Conservation (phyloP, 2,888 invertebrate genomes). For the Leptothorax acervorum region DNA sequence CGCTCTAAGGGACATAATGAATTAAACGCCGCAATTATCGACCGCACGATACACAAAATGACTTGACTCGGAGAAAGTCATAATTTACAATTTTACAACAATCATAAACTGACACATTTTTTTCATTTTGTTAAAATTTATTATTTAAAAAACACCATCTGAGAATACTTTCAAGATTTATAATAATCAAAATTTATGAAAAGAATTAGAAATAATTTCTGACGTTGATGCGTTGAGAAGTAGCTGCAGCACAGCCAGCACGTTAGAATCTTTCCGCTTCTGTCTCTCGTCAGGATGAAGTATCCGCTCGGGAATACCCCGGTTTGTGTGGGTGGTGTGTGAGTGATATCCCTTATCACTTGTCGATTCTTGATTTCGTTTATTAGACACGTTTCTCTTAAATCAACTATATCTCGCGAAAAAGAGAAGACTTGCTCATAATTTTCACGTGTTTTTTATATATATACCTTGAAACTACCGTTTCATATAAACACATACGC, state of each 20-base stretch:
- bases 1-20: constrained; percentile 66
- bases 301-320: not conserved
- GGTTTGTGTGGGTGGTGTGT: not conserved
- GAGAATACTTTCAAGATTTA: not conserved
- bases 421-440: not conserved
- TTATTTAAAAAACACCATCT: not conserved
- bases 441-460: not conserved
- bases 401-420: not conserved
- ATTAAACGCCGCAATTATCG: not conserved
- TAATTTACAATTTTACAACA: not conserved
- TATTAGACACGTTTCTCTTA: not conserved
- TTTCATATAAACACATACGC: not conserved
- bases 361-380: not conserved
- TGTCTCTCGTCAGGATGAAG: not conserved
- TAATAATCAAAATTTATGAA: not conserved
- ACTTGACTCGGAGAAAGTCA: not conserved
- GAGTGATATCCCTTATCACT: constrained; percentile 29
- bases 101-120: not conserved
- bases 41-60: not conserved
- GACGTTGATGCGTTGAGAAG: not conserved
- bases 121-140: constrained; percentile 15
- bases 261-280: not conserved
- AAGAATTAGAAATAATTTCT: not conserved
- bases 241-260: no score
- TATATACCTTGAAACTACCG: not conserved